phyloP scores from a whole-genome alignment of 2,888 invertebrate species.

The Atherix ibis region DNA sequence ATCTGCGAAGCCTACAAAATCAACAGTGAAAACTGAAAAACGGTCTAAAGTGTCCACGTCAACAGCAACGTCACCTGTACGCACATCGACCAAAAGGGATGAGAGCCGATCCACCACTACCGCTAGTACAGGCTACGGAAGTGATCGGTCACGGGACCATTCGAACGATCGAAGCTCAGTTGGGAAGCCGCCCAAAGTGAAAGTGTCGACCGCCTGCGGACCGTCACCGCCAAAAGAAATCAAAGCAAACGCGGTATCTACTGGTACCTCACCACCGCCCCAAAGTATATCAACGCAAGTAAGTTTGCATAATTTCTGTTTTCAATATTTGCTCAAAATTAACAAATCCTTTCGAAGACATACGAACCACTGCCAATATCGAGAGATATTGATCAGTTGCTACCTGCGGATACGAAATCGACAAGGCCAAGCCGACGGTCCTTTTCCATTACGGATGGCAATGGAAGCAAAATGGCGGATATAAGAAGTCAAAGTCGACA shows the following conservation, averaged over 20 bases:
- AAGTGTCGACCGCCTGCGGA: slow-evolving; percentile 45
- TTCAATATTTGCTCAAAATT: neutral
- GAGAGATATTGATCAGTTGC: slow-evolving; percentile 13
- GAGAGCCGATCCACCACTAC: slow-evolving; percentile 1
- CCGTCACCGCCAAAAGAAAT: slow-evolving; percentile 43
- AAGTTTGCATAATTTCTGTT: slow-evolving; percentile 13
- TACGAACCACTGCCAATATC: slow-evolving; percentile 32
- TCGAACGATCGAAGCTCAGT: neutral
- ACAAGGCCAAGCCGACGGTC: slow-evolving; percentile 20
- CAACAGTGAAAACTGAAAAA: no score
- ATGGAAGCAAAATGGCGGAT: slow-evolving; percentile 18
- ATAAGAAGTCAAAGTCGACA: slow-evolving; percentile 48
- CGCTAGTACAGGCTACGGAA: no score
- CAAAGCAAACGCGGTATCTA: slow-evolving; percentile 34
- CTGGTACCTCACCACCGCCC: slow-evolving; percentile 73
- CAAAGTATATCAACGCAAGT: slow-evolving; percentile 79
- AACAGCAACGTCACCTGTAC: no score
- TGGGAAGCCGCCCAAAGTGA: slow-evolving; percentile 9
- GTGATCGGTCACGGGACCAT: neutral
- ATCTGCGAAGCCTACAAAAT: no score
- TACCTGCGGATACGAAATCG: slow-evolving; percentile 14
- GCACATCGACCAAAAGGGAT: slow-evolving; percentile 4
- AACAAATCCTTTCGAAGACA: slow-evolving; percentile 21
- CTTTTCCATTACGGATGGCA: slow-evolving; percentile 18
- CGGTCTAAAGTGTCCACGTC: no score